A percentile compares a stretch with the other conserved stretches of the same genome.
phyloP scores from a whole-genome alignment of 2,888 invertebrate species.

The Phyto melanocephala region DNA sequence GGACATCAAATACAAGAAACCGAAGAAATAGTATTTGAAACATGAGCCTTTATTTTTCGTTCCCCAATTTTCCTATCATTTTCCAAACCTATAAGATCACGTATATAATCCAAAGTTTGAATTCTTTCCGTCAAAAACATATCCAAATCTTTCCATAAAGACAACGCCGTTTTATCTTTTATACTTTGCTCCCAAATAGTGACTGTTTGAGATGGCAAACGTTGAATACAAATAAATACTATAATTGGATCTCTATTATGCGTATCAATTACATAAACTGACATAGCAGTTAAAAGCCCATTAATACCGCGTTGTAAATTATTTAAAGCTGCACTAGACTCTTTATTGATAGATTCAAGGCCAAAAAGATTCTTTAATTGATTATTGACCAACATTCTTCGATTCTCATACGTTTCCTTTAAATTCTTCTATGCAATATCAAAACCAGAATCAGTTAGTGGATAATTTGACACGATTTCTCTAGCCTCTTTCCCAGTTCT shows the following conservation, averaged over 20 bases:
- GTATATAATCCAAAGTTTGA: background rate
- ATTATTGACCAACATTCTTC: too few relatives aligned
- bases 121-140: background rate
- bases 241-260: background rate
- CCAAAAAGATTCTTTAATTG: too few relatives aligned
- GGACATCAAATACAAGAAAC: background rate
- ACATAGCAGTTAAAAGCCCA: background rate
- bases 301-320: background rate
- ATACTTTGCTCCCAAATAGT: background rate
- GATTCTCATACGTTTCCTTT: too few relatives aligned
- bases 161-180: background rate
- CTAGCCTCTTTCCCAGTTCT: background rate
- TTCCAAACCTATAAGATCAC: background rate
- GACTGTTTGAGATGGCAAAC: background rate
- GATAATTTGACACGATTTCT: background rate
- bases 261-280: background rate
- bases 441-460: background rate
- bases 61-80: background rate
- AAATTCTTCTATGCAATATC: background rate
- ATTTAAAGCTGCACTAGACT: background rate
- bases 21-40: background rate
- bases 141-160: background rate
- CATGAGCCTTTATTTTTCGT: background rate
- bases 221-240: background rate
- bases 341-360: background rate